Evolutionary conservation across 1,140 invertebrate genomes (phyloP), one percentile per base, ranked within the genome.

Genomic region (Hirudo medicinalis): DNA sequence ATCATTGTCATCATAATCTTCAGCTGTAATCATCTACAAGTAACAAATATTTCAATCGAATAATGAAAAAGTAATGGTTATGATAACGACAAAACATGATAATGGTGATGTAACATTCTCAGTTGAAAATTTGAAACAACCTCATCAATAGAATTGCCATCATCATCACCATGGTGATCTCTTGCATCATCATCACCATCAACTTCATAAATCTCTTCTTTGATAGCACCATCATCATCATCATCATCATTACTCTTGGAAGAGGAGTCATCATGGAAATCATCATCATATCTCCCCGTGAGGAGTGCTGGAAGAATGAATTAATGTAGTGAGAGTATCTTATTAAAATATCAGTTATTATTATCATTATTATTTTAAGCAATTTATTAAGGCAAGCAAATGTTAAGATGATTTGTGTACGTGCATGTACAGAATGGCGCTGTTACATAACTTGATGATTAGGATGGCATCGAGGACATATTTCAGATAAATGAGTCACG

Each of bases 1-100:
- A 68, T 29, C 67, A 68, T 68, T 25, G 25, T 68, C 67, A 68
- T 68, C 36, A 68, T 68, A 11, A 68, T 68, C 67, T 29, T 68
- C 19, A 36, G 8, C 67, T 32, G 67, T 11, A 32, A 22, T n/a
- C 43, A 49, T 49, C 43, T 49, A 13, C 43, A 49, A 49, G 13
- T 17, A 49, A 15, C 5, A 49, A 49, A 49, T 9, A 49, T 15
- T 49, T 49, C 15, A 11, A 11, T 15, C 11, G 15, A 49, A 49
- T 17, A 11, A 49, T 13, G 13, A 17, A 49, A 49, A 49, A 49
- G 0, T 8, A 49, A 49, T 49, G 43, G 11, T 49, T 36, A 36
- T 36, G 32, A 36, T 36, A 36, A 36, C 6, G 2, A 36, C 32
- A 36, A 36, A 36, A 36, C 6, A 36, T 36, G 32, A 6, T 36